phyloP scores from a whole-genome alignment of 2,888 invertebrate species.

The Chelonus formosanus region DNA sequence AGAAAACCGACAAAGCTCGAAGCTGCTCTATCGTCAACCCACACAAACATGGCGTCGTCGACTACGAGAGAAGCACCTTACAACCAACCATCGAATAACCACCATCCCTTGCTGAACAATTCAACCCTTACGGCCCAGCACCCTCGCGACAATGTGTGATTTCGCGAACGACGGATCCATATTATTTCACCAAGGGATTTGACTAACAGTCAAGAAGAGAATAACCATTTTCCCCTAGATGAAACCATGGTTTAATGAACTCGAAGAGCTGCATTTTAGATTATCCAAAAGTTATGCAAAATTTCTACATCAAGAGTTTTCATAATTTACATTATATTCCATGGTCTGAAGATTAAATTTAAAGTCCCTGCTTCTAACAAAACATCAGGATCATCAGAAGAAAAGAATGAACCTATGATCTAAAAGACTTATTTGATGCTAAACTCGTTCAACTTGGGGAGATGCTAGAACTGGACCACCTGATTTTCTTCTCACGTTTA shows the following conservation, averaged over 20 bases:
- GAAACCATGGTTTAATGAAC: conserved; percentile 28
- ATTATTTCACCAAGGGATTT: conserved; percentile 34
- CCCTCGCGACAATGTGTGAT: conserved; percentile 49
- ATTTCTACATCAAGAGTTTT: background rate
- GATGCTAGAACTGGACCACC: conserved; percentile 51
- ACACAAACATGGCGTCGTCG: conserved; percentile 55
- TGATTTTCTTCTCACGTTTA: conserved; percentile 45
- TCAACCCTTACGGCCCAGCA: conserved; percentile 51
- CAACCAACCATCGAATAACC: conserved; percentile 32
- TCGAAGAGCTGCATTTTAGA: conserved; percentile 16
- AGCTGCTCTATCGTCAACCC: conserved; percentile 44
- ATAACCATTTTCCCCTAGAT: conserved; percentile 7
- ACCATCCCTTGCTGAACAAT: conserved; percentile 40
- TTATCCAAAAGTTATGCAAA: conserved; percentile 17
- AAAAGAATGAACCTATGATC: no score
- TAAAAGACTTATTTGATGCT: background rate
- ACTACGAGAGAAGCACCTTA: conserved; percentile 45
- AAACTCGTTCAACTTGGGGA: conserved; percentile 47
- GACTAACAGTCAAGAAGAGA: conserved; percentile 30
- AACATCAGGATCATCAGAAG: no score
- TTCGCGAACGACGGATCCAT: conserved; percentile 31
- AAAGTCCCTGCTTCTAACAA: no score
- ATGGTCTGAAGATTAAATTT: no score
- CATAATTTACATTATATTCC: background rate
- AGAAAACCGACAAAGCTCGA: conserved; percentile 47